phyloP scores from a whole-genome alignment of 1,140 invertebrate genomes.

The Heliconius himera region DNA sequence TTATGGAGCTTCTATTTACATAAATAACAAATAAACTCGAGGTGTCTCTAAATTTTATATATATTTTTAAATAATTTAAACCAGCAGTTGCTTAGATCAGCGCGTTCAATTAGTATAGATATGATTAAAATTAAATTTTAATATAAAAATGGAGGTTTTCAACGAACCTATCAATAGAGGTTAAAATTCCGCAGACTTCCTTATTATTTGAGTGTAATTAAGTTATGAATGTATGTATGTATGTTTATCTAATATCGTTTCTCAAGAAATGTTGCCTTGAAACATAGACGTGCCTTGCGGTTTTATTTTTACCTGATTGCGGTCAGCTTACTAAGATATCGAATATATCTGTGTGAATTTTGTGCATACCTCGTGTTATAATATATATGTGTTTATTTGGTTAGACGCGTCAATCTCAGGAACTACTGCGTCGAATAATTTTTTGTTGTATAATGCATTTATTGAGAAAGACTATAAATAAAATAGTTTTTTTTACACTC shows the following conservation, averaged over 20 bases:
- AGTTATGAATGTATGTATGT: neutral
- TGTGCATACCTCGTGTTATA: neutral
- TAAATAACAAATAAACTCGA: too few species aligned
- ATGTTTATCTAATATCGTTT: neutral
- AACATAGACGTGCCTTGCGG: neutral
- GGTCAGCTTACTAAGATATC: neutral
- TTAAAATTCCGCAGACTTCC: neutral
- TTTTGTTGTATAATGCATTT: too few species aligned
- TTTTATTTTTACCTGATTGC: conserved; percentile 9
- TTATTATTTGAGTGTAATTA: conserved; percentile 1
- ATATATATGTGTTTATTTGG: too few species aligned
- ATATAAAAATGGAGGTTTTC: neutral
- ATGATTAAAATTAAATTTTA: neutral
- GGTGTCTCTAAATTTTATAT: too few species aligned
- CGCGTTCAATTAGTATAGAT: neutral
- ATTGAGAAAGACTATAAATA: too few species aligned
- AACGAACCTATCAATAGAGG: neutral
- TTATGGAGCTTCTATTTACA: too few species aligned
- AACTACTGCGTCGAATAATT: too few species aligned
- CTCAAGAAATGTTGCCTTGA: neutral
- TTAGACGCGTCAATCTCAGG: too few species aligned
- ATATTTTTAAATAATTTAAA: too few species aligned
- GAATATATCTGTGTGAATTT: neutral
- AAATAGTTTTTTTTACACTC: too few species aligned
- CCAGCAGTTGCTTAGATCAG: too few species aligned